A percentile compares a stretch with the other conserved stretches of the same genome.
Evolutionary conservation across 2,797 vertebrate species (phyloP).

Genomic region (Propithecus perrieri): DNA sequence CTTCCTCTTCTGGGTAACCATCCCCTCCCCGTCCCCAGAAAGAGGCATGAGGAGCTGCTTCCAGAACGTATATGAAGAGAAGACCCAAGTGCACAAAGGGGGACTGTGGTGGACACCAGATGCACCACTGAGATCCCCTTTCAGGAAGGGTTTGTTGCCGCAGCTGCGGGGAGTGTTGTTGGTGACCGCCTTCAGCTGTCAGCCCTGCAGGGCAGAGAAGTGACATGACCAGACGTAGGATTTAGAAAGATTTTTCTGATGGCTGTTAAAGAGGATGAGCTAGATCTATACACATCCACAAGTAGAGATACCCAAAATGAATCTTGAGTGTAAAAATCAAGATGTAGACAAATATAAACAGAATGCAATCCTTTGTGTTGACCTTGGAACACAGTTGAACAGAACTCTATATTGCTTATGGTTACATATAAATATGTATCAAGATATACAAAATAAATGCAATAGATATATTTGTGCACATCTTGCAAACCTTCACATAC

Average conservation of each 20-base stretch:
- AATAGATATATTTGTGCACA: not conserved
- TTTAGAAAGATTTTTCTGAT: not conserved
- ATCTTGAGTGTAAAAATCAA: constrained; percentile 1
- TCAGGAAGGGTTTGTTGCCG: not conserved
- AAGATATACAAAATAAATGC: not conserved
- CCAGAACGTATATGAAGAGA: not conserved
- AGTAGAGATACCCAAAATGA: not conserved
- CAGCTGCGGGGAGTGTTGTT: not conserved
- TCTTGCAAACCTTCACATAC: not conserved
- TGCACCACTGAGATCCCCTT: not conserved
- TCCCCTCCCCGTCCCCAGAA: not conserved
- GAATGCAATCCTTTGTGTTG: not conserved
- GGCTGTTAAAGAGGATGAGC: not conserved
- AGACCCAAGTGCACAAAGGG: not conserved
- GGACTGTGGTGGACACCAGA: not conserved
- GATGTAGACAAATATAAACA: not conserved
- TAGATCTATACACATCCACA: not conserved
- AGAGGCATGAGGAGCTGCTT: not conserved
- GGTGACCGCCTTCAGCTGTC: not conserved
- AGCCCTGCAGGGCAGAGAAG: not conserved
- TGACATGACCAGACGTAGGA: not conserved
- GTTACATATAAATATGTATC: not conserved
- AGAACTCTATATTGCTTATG: not conserved
- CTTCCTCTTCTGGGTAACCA: not conserved
- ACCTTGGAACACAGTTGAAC: not conserved